phyloP scores from a whole-genome alignment of 2,888 invertebrate species.

The Actias luna region DNA sequence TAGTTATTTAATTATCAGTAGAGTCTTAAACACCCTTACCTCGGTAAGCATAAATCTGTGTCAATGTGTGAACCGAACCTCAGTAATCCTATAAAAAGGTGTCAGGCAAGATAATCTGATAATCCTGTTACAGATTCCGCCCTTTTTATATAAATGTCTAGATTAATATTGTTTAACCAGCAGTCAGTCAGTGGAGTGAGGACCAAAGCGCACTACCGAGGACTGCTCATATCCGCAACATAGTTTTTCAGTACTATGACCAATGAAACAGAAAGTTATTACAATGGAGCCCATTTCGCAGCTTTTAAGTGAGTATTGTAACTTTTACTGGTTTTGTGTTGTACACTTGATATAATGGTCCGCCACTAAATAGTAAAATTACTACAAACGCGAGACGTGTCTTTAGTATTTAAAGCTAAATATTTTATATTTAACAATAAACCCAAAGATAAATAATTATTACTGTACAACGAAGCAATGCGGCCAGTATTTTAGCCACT shows the following conservation, averaged over 20 bases:
- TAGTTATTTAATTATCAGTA: conserved; percentile 6
- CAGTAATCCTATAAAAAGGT: conserved; percentile 72
- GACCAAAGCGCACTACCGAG: conserved; percentile 64
- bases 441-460: no score
- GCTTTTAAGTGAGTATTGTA: conserved; percentile 58
- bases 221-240: conserved; percentile 63
- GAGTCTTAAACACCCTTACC: conserved; percentile 15
- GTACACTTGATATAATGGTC: conserved; percentile 6
- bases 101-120: conserved; percentile 63
- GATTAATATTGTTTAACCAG: conserved; percentile 33
- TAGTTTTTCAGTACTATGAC: conserved; percentile 46
- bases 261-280: conserved; percentile 58
- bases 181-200: conserved; percentile 78
- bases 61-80: conserved; percentile 54
- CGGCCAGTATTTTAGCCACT: no score
- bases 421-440: background rate
- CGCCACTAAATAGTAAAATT: background rate
- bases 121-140: conserved; percentile 58
- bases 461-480: no score
- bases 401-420: background rate
- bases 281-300: conserved; percentile 66
- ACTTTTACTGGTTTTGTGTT: background rate
- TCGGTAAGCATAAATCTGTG: conserved; percentile 63
- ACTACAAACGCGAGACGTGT: background rate
- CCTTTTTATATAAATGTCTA: conserved; percentile 60